Base-by-base conservation (phyloP, 2,888 invertebrate genomes). In the Nomada goodeniana region DNA sequence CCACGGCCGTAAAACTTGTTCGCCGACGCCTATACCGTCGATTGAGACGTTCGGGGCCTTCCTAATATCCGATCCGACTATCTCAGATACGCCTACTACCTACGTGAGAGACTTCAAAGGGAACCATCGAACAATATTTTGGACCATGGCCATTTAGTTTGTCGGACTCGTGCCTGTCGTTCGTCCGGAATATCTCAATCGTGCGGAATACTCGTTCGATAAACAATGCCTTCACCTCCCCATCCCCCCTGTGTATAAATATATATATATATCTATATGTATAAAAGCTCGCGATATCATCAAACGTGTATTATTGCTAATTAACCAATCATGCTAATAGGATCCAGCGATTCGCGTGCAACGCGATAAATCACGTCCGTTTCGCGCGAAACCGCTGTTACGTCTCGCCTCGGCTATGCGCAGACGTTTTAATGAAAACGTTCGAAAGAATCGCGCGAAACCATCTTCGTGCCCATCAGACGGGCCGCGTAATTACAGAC, bases 361-460 rank as follows among this genome's bases (percentile, higher is more conserved):
- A n/a, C 63, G 71, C 80, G 72, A 80, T 80, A 68, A 80, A 79
- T 79, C 60, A 77, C 70, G 78, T 75, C 53, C 73, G 59, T 69
- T 77, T 71, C 70, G 53, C 78, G 70, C 60, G 65, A 59, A n/a
- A 47, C 61, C 61, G 47, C 18, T 29, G 50, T 29, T 57, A 20
- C 36, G 29, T 20, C 60, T 63, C 44, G 63, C 55, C 26, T 20
- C 69, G 44, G n/a, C n/a, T 53, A 18, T n/a, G 47, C 23, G 70
- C 63, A 65, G 65, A 65, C 67, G 13, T 68, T 78, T 80, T 78
- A 80, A 80, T 79, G 80, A 72, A 80, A 80, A 80, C 79, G 80
- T 80, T 52, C 13, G 72, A 63, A 80, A 79, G 80, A 78, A 80
- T 79, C 79, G 78, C 44, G 72, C 79, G 80, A 72, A 68, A 79